A percentile compares a stretch with the other conserved stretches of the same genome.
These are phyloP conservation scores for Heliconius eleuchia DNA, from an alignment of 1,140 invertebrate species.

Conservation along the genomic window DNA sequence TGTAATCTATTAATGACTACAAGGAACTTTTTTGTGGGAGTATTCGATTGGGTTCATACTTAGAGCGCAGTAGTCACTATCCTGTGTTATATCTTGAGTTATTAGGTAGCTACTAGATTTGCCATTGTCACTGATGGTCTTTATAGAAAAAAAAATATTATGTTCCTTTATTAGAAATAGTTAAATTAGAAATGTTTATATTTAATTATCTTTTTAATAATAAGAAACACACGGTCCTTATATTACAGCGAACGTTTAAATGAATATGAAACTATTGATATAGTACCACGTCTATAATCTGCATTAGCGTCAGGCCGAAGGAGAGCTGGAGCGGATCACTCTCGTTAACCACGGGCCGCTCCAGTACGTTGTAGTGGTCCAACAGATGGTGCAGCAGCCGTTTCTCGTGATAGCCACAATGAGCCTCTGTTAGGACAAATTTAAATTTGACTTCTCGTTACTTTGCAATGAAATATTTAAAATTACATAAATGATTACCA, in stretches of 20 bases:
- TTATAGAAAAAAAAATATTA: no score
- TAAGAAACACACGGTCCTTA: neutral
- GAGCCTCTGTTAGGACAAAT: slow-evolving; percentile 82
- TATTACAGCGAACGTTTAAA: neutral
- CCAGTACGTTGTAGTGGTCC: slow-evolving; percentile 97
- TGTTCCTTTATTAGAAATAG: neutral
- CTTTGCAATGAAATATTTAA: neutral
- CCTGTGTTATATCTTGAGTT: no score
- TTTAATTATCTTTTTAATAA: neutral
- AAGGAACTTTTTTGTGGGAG: no score
- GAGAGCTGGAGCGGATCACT: slow-evolving; percentile 96
- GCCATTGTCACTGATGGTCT: no score
- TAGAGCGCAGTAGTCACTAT: no score
- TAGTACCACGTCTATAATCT: slow-evolving; percentile 99
- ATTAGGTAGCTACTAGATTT: no score
- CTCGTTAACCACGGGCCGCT: slow-evolving; percentile 98
- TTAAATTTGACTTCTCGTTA: neutral
- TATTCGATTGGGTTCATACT: no score
- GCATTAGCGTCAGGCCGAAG: slow-evolving; percentile 98
- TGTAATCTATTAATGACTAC: no score
- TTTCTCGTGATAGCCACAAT: slow-evolving; percentile 95
- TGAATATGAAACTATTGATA: neutral
- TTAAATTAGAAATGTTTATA: neutral
- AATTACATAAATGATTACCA: no score
- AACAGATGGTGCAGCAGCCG: slow-evolving; percentile 95